Conservation (phyloP, 1,140 invertebrate species). For the Idris sp. region DNA sequence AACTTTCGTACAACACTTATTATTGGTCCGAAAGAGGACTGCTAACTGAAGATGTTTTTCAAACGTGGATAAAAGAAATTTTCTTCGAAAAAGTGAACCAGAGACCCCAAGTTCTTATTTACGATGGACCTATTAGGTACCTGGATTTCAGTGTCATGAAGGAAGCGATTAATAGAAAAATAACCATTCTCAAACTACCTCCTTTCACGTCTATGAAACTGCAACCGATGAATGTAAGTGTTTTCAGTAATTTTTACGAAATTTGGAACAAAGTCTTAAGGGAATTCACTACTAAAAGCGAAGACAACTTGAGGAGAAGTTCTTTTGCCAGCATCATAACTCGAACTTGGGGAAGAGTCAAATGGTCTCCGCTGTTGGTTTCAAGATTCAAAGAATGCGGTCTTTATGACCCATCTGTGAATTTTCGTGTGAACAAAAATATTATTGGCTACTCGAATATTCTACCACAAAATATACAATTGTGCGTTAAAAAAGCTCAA, state of each 20-base stretch:
- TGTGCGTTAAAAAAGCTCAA: no score
- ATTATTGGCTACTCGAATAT: no score
- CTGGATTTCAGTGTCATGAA: neutral
- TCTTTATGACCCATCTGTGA: neutral
- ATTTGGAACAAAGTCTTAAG: neutral
- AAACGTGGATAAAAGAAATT: neutral
- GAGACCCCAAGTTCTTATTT: slow-evolving; percentile 2
- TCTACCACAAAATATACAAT: no score
- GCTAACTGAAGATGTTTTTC: neutral
- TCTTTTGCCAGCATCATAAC: neutral
- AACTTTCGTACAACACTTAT: slow-evolving; percentile 1
- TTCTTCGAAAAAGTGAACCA: slow-evolving; percentile 1
- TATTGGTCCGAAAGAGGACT: slow-evolving; percentile 3
- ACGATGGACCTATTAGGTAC: slow-evolving; percentile 5
- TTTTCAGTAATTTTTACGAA: neutral
- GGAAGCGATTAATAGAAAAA: neutral
- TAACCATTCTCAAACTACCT: slow-evolving; percentile 8
- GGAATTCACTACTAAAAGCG: neutral
- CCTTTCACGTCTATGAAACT: slow-evolving; percentile 6
- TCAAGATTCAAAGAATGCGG: neutral
- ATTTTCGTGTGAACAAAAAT: slow-evolving; percentile 1
- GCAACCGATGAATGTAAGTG: slow-evolving; percentile 4
- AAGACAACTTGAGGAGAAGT: neutral
- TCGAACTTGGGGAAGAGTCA: neutral
- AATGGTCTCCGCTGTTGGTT: neutral